Evolutionary conservation across 2,797 vertebrate genomes (phyloP), one percentile per base, ranked within the genome.

Genomic region (Tragopan temminckii): DNA sequence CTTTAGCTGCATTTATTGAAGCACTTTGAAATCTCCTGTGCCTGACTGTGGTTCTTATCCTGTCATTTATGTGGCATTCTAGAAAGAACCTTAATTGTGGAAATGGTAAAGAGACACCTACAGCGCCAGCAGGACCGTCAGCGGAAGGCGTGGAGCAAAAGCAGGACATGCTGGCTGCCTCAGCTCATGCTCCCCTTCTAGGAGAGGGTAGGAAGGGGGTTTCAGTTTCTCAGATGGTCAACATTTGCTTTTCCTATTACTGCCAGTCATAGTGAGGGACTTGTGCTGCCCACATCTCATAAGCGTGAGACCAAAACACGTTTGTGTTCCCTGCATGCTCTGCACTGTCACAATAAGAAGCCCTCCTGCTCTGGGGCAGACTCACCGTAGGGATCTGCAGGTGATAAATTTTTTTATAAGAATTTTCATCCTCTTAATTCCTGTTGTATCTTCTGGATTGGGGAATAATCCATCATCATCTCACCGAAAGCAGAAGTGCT

Each of bases 301-400:
- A 21, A 31, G 27, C 5, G 25, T 57, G 63, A 86, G 52, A 62
- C 25, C 33, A 12, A 5, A 71, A 31, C 53, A 38, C 7, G 2
- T 18, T 21, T 53, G 19, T 35, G 50, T 76, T 79, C 68, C n/a
- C 1, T 40, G 5, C 0, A 0, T 8, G 5, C 18, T 59, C 59
- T 43, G 2, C 35, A 4, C 3, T n/a, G 40, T 7, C 24, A 13
- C 11, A 20, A 17, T 7, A 38, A 33, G 40, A 80, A 92, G 24
- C 57, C 25, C 25, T 75, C 17, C 19, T 21, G 20, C 17, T 2
- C 35, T 42, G 33, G 50, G 53, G n/a, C 13, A 69, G 20, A 42
- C 50, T 81, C 52, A 40, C n/a, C n/a, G 0, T 8, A 50, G 42
- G 67, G 21, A 71, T 59, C 25, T 55, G 43, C 5, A 67, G 36